Evolutionary conservation across 1,140 invertebrate genomes (phyloP), one percentile per base, ranked within the genome.

Genomic region (Maconellicoccus hirsutus): DNA sequence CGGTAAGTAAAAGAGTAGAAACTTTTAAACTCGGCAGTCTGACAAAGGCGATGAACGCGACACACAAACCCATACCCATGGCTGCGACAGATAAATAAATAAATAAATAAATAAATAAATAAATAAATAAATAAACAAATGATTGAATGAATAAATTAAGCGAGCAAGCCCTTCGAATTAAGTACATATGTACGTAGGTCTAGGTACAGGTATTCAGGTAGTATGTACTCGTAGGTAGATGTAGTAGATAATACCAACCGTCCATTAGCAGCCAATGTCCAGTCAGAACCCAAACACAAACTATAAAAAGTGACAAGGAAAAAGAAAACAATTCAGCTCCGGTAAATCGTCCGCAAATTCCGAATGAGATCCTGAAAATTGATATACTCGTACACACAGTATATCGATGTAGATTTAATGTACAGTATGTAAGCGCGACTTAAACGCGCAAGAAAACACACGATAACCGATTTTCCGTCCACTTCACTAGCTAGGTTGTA

Each of bases 221-320:
- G n/a, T n/a, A n/a, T n/a, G n/a, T n/a, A n/a, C n/a, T n/a, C n/a
- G n/a, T n/a, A n/a, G n/a, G n/a, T n/a, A n/a, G n/a, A n/a, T n/a
- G n/a, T n/a, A n/a, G n/a, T n/a, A 38, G 33, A 38, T 6, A 38
- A 6, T 33, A 75, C 79, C 79, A 77, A 91, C 89, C 94, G 82
- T 98, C 95, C 95, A 98, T 98, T 29, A 98, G 85, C 72, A 98
- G 83, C 95, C 95, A 98, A 81, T 98, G 95, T 1, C 95, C 94
- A 70, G 95, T 98, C 52, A 98, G 83, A 73, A 97, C 92, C 94
- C 95, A 98, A 71, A 98, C 89, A 81, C 93, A 95, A 52, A 98
- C 95, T 78, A 98, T 94, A 77, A 89, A 89, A 71, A 96, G 87
- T 72, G 94, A 93, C 39, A 97, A 81, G 71, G 91, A 89, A 79